Percentiles rank a stretch among this genome's conserved stretches.
Evolutionary conservation across 2,888 invertebrate species (phyloP).

Genomic region (Dynastes tityus): DNA sequence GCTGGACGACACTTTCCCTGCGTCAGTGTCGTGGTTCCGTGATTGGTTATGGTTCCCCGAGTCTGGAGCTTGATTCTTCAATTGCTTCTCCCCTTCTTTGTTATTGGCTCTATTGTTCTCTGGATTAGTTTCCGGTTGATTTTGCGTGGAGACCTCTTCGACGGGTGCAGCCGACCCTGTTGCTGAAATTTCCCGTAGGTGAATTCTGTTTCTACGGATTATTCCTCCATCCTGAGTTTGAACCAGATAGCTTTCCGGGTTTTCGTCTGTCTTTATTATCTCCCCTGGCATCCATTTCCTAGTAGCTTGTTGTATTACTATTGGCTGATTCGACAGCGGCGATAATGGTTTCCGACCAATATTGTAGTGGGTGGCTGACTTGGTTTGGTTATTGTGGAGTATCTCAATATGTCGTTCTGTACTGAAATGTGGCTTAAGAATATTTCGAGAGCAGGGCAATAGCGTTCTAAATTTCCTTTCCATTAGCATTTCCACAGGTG

Average conservation of each 20-base stretch:
- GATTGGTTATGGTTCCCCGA: no score
- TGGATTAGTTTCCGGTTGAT: no score
- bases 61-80: no score
- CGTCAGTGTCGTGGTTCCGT: no score
- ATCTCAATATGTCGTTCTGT: background rate
- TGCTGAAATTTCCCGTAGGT: no score
- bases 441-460: background rate
- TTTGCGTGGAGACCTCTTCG: no score
- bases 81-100: no score
- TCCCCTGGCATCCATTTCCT: background rate
- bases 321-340: background rate
- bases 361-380: background rate
- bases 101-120: no score
- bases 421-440: background rate
- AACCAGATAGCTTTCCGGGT: background rate
- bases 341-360: background rate
- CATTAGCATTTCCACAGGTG: conserved; percentile 2
- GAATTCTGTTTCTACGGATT: no score
- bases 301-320: background rate
- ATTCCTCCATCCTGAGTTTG: background rate
- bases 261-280: background rate
- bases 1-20: no score
- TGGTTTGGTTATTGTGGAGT: background rate
- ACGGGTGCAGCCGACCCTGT: no score
- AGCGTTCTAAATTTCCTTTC: background rate